Percentiles rank a stretch among this genome's conserved stretches.
These are phyloP conservation scores for Lepus oiostolus DNA, from an alignment of 2,797 vertebrate genomes.

Conservation along the genomic window DNA sequence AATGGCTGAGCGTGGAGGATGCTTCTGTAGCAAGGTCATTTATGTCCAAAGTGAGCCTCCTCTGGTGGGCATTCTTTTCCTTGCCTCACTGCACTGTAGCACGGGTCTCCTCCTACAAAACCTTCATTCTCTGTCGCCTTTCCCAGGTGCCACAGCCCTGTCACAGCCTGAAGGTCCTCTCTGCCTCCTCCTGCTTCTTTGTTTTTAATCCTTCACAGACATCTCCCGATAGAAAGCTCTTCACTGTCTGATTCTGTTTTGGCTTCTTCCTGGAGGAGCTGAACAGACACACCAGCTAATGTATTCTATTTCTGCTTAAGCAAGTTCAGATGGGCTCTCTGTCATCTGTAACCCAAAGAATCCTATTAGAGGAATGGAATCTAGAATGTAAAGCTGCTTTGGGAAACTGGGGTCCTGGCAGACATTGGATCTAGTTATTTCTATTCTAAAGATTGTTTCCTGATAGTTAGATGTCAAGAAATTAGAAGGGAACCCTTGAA, in stretches of 20 bases:
- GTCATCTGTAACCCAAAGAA: constrained; percentile 18
- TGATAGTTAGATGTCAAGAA: neutral
- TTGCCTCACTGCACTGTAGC: accelerated
- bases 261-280: neutral
- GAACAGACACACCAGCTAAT: neutral
- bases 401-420: neutral
- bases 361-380: neutral
- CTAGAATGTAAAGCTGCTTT: neutral
- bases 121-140: no score
- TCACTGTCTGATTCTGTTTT: neutral
- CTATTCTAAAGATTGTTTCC: neutral
- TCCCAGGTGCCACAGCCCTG: neutral
- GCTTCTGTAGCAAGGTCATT: neutral
- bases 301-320: neutral
- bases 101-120: neutral
- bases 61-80: neutral
- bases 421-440: neutral
- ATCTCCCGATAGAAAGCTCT: neutral
- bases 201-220: neutral
- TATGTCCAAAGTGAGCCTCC: neutral
- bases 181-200: neutral
- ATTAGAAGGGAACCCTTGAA: neutral
- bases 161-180: no score
- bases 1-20: neutral
- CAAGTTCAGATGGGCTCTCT: neutral